A percentile compares a stretch with the other conserved stretches of the same genome.
phyloP scores from a whole-genome alignment of 2,888 invertebrate genomes.

The Lamellibrachia satsuma region DNA sequence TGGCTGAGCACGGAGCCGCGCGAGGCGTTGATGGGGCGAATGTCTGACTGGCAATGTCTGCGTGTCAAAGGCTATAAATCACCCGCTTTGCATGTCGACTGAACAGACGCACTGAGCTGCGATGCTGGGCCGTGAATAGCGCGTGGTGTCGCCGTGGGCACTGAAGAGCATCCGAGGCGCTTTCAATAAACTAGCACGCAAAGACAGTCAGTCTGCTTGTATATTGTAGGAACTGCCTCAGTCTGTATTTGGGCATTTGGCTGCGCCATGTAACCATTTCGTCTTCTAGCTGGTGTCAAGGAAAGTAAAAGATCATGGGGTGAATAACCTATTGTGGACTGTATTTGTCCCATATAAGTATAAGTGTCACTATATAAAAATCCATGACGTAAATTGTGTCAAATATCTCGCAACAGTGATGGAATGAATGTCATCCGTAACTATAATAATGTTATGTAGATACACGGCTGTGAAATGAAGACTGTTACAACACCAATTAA shows the following conservation, averaged over 20 bases:
- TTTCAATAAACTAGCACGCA: too few species aligned
- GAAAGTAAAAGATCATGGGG: too few species aligned
- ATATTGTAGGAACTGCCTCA: neutral
- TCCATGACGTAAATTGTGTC: too few species aligned
- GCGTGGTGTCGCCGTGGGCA: neutral
- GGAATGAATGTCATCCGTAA: neutral
- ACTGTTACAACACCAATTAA: neutral
- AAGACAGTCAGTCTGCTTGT: neutral
- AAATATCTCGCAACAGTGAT: too few species aligned
- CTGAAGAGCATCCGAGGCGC: neutral
- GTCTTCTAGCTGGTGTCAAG: too few species aligned
- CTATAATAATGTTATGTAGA: neutral
- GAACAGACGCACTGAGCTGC: neutral
- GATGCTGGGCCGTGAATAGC: neutral
- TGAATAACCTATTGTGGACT: too few species aligned
- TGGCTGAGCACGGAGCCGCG: neutral
- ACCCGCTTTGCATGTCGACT: neutral
- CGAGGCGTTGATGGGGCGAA: neutral
- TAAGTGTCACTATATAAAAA: too few species aligned
- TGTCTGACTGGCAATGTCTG: neutral
- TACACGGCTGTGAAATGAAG: neutral
- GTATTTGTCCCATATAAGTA: too few species aligned
- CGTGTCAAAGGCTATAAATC: neutral
- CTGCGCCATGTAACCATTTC: neutral
- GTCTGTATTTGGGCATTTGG: too few species aligned